Evolutionary conservation across 2,113 vertebrate species (phyloP), one percentile per base, ranked within the genome.

Genomic region (Arothron firmamentum): DNA sequence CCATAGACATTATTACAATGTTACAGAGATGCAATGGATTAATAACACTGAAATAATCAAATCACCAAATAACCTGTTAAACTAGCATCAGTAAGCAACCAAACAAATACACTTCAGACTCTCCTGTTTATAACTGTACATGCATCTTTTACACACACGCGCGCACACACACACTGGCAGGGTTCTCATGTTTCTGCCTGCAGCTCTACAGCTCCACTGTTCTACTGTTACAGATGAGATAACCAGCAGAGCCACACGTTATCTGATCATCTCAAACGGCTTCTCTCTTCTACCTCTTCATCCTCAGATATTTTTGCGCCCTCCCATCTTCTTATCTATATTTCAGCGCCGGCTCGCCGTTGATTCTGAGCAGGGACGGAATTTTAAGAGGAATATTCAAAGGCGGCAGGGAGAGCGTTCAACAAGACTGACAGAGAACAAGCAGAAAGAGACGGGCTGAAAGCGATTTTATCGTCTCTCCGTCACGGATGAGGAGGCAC

Each of bases 201-300:
- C 61, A 61, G 58, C 47, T 67, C 62, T 77, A 25, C 31, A 18
- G 28, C 81, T 81, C 61, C 76, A 17, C 41, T 18, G 57, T 38
- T 38, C 34, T 11, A 38, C 34, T 38, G 34, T 38, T 38, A 8
- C 54, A 70, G 82, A 75, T 77, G 52, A 48, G 57, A 72, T 74
- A 68, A 47, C 70, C 56, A 51, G 54, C 68, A 54, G 59, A 73
- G 59, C 52, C 61, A 50, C 25, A 55, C 59, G 63, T 65, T 59
- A 65, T 73, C 72, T 65, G 61, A 70, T 80, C 42, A 67, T 60
- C 53, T 71, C 70, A 14, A 68, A 63, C 59, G 74, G 74, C 25
- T n/a, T 16, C 23, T 5, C 20, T 52, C 51, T 60, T 50, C 48
- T 38, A 28, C 59, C 46, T 48, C 56, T 56, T 17, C 49, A 42